These are phyloP conservation scores for Zonitis immaculata DNA, from an alignment of 2,888 invertebrate genomes.

Conservation along the genomic window DNA sequence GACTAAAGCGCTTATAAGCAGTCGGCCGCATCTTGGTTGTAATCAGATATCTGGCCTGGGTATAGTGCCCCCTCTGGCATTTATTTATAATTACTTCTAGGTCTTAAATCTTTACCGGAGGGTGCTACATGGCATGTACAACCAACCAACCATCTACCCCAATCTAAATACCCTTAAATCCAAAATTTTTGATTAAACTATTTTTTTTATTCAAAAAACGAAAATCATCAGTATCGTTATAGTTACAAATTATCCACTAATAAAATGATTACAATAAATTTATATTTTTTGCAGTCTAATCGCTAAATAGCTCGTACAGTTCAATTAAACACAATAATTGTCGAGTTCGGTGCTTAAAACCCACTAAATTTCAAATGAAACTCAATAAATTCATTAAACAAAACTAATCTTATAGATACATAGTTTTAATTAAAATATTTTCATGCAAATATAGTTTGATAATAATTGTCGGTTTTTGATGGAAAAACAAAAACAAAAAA, in stretches of 20 bases:
- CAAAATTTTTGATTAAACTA: slow-evolving; percentile 12
- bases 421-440: neutral
- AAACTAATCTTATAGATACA: slow-evolving; percentile 15
- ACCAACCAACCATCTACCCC: no score
- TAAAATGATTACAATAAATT: no score
- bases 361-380: slow-evolving; percentile 3
- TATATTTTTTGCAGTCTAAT: neutral
- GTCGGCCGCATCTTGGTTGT: slow-evolving; percentile 40
- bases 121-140: slow-evolving; percentile 13
- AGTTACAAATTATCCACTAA: no score
- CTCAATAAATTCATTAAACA: slow-evolving; percentile 17
- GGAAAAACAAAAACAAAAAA: neutral
- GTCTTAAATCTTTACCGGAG: slow-evolving; percentile 29
- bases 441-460: neutral
- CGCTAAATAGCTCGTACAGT: neutral
- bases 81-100: slow-evolving; percentile 48
- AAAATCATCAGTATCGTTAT: no score
- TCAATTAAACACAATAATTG: slow-evolving; percentile 16
- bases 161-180: slow-evolving; percentile 7
- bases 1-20: slow-evolving; percentile 44
- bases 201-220: no score
- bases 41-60: slow-evolving; percentile 47
- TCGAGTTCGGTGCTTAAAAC: slow-evolving; percentile 14
- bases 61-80: slow-evolving; percentile 39
- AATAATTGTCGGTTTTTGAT: neutral